Conservation (phyloP, 1,140 invertebrate species). For the Sipha flava region DNA sequence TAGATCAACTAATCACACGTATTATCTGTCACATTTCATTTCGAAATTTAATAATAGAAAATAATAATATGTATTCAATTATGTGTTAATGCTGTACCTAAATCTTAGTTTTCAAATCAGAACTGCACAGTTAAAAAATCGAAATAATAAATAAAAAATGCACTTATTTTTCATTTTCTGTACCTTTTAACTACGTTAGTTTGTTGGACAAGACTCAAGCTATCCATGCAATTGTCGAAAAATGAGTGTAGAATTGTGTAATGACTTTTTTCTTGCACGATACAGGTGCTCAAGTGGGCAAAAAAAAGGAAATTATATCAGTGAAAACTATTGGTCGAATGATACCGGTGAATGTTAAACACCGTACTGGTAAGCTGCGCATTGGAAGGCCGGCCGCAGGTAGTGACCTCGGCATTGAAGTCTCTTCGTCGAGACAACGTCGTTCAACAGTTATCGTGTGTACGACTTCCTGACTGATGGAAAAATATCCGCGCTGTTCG, state of each 20-base stretch:
- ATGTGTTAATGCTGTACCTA: no score
- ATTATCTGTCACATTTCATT: no score
- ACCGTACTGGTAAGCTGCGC: not conserved
- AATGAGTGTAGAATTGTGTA: not conserved
- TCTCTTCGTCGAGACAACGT: slow-evolving; percentile 22
- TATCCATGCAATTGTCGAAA: no score
- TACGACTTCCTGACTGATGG: slow-evolving; percentile 28
- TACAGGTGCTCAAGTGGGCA: not conserved
- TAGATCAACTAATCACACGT: no score
- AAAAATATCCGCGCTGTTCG: not conserved
- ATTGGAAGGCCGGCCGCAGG: slow-evolving; percentile 29
- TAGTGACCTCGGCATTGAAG: slow-evolving; percentile 32
- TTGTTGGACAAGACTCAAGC: no score
- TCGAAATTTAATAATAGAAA: no score
- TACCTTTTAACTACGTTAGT: no score
- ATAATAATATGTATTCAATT: no score
- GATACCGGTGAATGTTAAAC: not conserved
- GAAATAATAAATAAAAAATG: no score
- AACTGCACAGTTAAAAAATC: no score
- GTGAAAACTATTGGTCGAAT: not conserved
- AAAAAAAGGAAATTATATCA: slow-evolving; percentile 1
- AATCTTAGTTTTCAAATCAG: no score
- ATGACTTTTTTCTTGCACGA: not conserved
- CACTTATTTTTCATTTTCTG: no score
- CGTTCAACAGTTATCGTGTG: slow-evolving; percentile 24